Conservation (phyloP, 2,113 vertebrate species). For the Otolemur garnettii region DNA sequence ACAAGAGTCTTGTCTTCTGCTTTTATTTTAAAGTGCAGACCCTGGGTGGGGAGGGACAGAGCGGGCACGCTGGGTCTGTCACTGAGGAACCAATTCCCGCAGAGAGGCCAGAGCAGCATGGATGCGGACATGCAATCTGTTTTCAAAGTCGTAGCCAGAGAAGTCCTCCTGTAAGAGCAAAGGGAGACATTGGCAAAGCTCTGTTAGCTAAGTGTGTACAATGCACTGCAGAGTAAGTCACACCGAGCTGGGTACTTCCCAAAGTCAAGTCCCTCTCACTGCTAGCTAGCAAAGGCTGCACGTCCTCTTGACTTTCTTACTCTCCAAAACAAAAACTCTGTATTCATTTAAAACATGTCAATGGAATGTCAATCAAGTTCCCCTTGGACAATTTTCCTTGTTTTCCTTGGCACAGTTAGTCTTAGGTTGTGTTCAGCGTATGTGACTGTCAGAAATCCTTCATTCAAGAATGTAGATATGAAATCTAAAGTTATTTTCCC, state of each 20-base stretch:
- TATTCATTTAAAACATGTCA: neutral
- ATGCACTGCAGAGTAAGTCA: fast-evolving
- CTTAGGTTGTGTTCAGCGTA: neutral
- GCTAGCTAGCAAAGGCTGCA: neutral
- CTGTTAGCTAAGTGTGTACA: neutral
- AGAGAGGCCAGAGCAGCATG: conserved; percentile 97
- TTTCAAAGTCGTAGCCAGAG: conserved; percentile 98
- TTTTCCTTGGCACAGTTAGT: neutral
- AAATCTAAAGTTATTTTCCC: conserved; percentile 22
- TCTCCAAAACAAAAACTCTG: neutral
- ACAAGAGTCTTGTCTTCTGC: conserved; percentile 83
- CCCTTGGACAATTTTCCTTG: neutral
- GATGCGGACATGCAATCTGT: conserved; percentile 98
- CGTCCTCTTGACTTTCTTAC: neutral
- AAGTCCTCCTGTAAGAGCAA: conserved; percentile 93
- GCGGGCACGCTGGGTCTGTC: conserved; percentile 77
- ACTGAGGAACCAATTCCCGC: conserved; percentile 96
- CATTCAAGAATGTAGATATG: neutral
- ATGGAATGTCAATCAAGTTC: neutral
- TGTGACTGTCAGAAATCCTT: neutral
- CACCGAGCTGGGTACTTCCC: neutral
- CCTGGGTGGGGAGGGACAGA: conserved; percentile 79
- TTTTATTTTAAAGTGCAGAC: conserved; percentile 87
- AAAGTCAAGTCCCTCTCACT: neutral
- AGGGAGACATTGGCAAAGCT: neutral